These are phyloP conservation scores for Synergus japonicus DNA, from an alignment of 2,888 invertebrate species.

Conservation along the genomic window DNA sequence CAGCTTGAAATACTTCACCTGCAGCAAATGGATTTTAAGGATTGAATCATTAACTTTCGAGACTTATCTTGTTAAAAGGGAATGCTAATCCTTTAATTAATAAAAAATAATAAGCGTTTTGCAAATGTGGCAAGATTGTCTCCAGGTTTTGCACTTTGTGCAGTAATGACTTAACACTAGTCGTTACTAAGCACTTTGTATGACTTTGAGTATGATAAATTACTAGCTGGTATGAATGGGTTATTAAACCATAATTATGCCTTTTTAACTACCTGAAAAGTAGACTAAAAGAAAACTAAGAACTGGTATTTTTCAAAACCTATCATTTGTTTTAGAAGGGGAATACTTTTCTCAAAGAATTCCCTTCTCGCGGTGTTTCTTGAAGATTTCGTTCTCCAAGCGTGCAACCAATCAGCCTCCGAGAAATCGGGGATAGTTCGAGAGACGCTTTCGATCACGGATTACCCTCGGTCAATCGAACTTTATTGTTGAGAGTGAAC, in stretches of 20 bases:
- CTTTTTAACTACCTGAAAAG: slow-evolving; percentile 11
- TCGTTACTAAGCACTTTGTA: slow-evolving; percentile 35
- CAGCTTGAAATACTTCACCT: too few species aligned
- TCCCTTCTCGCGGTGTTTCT: not conserved
- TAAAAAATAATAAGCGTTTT: not conserved
- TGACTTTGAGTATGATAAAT: slow-evolving; percentile 39
- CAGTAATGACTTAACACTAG: slow-evolving; percentile 33
- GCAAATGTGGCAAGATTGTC: slow-evolving; percentile 25
- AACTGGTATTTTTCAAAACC: not conserved
- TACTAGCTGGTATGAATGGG: slow-evolving; percentile 32
- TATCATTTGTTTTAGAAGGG: not conserved
- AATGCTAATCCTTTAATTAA: not conserved
- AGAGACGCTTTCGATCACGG: slow-evolving; percentile 51
- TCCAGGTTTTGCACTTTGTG: slow-evolving; percentile 23
- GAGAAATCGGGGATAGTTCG: slow-evolving; percentile 31
- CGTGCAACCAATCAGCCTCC: slow-evolving; percentile 20
- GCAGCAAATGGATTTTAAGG: too few species aligned
- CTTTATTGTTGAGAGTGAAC: slow-evolving; percentile 59
- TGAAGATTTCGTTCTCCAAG: not conserved
- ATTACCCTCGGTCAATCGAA: slow-evolving; percentile 60
- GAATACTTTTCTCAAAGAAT: not conserved
- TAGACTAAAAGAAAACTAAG: not conserved
- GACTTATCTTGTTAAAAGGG: not conserved
- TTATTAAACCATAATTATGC: slow-evolving; percentile 38
- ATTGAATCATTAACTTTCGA: not conserved